A percentile compares a stretch with the other conserved stretches of the same genome.
These are phyloP conservation scores for Heteropelma amictum DNA, from an alignment of 2,888 invertebrate genomes.

Conservation along the genomic window DNA sequence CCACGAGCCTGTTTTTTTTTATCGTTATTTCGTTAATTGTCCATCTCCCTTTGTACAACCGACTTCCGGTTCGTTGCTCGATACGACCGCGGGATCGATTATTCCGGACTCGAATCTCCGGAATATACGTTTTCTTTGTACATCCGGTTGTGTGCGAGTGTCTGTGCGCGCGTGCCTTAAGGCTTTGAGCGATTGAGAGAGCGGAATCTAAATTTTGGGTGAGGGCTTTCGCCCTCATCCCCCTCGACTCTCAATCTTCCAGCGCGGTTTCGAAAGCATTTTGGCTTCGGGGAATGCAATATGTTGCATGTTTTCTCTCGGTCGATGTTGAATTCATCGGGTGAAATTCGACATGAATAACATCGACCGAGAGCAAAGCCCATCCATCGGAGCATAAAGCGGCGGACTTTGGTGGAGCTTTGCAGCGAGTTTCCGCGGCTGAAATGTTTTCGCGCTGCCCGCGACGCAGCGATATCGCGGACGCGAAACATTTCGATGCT, in stretches of 20 bases:
- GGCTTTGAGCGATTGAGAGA: conserved; percentile 50
- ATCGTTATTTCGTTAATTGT: background rate
- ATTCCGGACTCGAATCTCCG: conserved; percentile 20
- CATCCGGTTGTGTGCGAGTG: background rate
- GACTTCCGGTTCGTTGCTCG: conserved; percentile 31
- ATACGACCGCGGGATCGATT: conserved; percentile 34
- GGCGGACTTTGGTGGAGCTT: conserved; percentile 1
- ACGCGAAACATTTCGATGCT: background rate
- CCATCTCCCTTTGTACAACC: background rate
- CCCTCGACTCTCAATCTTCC: conserved; percentile 19
- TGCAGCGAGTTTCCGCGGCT: conserved; percentile 16
- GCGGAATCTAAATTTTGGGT: conserved; percentile 43
- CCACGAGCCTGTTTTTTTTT: conserved; percentile 3
- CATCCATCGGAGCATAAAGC: conserved; percentile 23
- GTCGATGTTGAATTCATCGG: background rate
- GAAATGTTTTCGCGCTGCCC: background rate
- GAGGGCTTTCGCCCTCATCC: conserved; percentile 36
- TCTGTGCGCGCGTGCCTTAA: conserved; percentile 40
- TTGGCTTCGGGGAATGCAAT: conserved; percentile 50
- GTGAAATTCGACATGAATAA: background rate
- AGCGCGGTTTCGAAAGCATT: background rate
- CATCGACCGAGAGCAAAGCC: conserved; percentile 7
- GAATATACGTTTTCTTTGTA: conserved; percentile 2
- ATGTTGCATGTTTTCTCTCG: conserved; percentile 12
- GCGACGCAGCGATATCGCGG: conserved; percentile 1